phyloP scores from a whole-genome alignment of 2,113 vertebrate species.

The Scopus umbretta region DNA sequence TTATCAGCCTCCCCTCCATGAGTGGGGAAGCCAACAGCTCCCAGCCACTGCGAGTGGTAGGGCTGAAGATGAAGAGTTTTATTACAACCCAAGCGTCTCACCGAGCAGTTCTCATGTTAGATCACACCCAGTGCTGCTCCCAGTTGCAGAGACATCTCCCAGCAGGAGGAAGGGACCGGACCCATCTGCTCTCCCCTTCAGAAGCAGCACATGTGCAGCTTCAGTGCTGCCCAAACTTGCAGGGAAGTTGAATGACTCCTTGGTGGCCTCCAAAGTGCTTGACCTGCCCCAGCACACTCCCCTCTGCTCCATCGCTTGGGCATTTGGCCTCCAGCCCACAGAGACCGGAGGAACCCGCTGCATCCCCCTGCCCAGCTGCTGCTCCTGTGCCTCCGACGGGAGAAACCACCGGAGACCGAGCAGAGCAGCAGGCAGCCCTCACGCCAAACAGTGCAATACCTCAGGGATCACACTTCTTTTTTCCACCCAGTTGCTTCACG shows the following conservation, averaged over 20 bases:
- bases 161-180: background rate
- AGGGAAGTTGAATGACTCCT: background rate
- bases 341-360: accelerated
- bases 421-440: background rate
- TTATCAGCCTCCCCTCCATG: background rate
- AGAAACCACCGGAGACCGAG: background rate
- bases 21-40: background rate
- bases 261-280: accelerated
- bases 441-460: background rate
- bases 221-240: background rate
- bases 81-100: background rate
- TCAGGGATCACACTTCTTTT: background rate
- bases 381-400: background rate
- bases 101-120: background rate
- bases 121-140: accelerated
- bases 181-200: background rate
- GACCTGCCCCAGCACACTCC: background rate
- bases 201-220: background rate
- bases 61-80: background rate
- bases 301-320: background rate
- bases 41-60: accelerated
- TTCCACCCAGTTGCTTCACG: background rate
- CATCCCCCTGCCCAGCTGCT: background rate
- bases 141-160: background rate
- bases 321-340: background rate